phyloP scores from a whole-genome alignment of 2,113 vertebrate species.

The Mustela nigripes region DNA sequence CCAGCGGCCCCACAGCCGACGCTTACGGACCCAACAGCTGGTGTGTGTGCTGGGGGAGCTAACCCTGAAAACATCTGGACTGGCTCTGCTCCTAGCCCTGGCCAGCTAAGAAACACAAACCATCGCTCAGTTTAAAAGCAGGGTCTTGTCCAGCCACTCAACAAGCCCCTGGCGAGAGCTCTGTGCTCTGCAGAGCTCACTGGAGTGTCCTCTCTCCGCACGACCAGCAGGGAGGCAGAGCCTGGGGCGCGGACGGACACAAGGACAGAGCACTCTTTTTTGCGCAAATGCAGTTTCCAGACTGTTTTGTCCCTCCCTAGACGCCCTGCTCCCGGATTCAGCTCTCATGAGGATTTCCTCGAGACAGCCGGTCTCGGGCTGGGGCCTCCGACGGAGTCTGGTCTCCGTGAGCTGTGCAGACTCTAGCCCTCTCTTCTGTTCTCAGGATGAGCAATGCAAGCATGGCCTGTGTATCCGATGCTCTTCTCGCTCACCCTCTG shows the following conservation, averaged over 20 bases:
- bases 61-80: neutral
- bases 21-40: neutral
- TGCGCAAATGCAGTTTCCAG: neutral
- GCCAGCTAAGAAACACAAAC: conserved; percentile 1
- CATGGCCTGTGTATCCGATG: neutral
- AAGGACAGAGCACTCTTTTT: neutral
- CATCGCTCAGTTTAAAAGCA: neutral
- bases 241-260: neutral
- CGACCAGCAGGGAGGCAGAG: neutral
- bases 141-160: neutral
- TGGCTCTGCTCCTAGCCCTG: neutral
- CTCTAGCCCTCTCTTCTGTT: neutral
- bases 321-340: neutral
- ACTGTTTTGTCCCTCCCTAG: neutral
- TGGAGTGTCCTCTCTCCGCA: neutral
- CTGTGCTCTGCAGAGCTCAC: neutral
- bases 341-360: neutral
- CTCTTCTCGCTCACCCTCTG: neutral
- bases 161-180: neutral
- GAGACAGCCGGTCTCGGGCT: rapidly evolving
- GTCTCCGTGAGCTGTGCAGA: neutral
- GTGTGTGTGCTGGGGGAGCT: neutral
- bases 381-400: too few species aligned
- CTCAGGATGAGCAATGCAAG: neutral
- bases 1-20: rapidly evolving